Conservation (phyloP, 2,113 vertebrate species). For the Ceuthmochares aereus region DNA sequence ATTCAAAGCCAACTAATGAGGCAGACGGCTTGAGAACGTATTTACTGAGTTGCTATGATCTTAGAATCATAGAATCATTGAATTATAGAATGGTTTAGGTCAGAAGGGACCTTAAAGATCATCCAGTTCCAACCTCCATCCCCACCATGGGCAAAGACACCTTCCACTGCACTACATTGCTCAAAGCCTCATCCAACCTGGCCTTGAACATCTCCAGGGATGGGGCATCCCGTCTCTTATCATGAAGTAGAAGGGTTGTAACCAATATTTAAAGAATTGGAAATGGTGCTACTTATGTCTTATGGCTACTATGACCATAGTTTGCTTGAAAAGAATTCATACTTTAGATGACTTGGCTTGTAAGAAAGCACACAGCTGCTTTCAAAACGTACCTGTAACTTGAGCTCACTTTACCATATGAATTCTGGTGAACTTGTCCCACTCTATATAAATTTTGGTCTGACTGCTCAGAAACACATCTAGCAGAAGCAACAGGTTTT, state of each 20-base stretch:
- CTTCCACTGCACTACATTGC: no score
- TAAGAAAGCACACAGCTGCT: not conserved
- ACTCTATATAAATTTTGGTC: rapidly evolving
- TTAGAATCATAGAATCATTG: no score
- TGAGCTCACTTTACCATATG: not conserved
- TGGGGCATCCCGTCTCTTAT: no score
- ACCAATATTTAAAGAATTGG: not conserved
- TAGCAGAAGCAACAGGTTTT: not conserved
- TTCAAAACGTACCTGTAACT: not conserved
- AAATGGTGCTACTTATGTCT: not conserved
- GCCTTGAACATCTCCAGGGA: no score
- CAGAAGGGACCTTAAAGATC: no score
- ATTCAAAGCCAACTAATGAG: not conserved
- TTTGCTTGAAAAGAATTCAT: not conserved
- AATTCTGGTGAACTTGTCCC: not conserved
- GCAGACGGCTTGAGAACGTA: not conserved
- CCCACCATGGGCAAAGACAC: no score
- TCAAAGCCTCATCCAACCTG: no score
- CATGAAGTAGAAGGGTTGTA: not conserved
- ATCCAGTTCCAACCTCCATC: no score
- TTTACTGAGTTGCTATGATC: not conserved
- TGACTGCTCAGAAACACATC: not conserved
- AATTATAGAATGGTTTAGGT: no score
- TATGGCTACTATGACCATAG: not conserved
- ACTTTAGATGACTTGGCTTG: not conserved